These are phyloP conservation scores for human (Homo sapiens) DNA, from an alignment of 2,113 vertebrate species.

Conservation along the genomic window DNA sequence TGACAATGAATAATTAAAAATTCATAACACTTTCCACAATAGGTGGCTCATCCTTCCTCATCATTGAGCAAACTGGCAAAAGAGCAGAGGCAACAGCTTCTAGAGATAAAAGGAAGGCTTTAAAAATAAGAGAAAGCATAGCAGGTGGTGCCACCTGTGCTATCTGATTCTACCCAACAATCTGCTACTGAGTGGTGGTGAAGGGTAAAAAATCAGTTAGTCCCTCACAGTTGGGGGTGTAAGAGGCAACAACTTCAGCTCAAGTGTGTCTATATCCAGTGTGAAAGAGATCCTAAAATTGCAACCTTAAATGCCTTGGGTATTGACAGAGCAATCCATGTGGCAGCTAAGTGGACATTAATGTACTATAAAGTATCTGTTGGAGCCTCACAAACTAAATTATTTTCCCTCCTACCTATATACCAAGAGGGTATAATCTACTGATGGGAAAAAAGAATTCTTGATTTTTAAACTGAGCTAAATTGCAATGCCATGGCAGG, in stretches of 20 bases:
- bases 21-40: neutral
- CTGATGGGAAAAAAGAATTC: slow-evolving; percentile 24
- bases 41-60: neutral
- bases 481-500: slow-evolving; percentile 47
- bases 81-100: slow-evolving; percentile 9
- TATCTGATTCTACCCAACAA: neutral
- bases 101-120: neutral
- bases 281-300: slow-evolving; percentile 57
- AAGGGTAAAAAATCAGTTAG: slow-evolving; percentile 35
- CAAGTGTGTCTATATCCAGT: slow-evolving; percentile 32
- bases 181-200: neutral
- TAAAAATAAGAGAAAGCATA: neutral
- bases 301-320: slow-evolving; percentile 58
- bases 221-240: slow-evolving; percentile 43
- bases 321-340: slow-evolving; percentile 69
- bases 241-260: slow-evolving; percentile 8
- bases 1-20: neutral
- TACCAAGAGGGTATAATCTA: slow-evolving; percentile 65
- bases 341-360: slow-evolving; percentile 69
- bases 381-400: slow-evolving; percentile 25
- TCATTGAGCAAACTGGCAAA: neutral
- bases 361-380: slow-evolving; percentile 66
- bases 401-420: slow-evolving; percentile 50
- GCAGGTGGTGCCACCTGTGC: neutral
- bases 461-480: slow-evolving; percentile 71